Evolutionary conservation across 2,888 invertebrate genomes (phyloP).

Genomic region (Pycnomerus fuliginosus): DNA sequence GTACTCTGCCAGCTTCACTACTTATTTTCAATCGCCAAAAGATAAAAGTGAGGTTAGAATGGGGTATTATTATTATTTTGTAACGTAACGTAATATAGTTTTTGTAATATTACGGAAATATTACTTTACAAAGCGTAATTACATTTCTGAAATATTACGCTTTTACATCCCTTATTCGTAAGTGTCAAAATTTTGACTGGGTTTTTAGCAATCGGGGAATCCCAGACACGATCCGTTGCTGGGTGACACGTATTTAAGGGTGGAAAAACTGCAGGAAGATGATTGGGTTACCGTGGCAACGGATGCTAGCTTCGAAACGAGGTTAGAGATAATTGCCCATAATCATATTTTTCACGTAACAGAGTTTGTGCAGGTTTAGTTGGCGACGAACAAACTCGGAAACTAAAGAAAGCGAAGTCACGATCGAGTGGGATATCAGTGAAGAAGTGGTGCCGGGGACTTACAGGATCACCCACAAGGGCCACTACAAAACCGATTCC

Average conservation of each 20-base stretch:
- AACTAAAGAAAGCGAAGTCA: constrained; percentile 75
- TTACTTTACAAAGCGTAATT: neutral
- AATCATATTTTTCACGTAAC: constrained; percentile 31
- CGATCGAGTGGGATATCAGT: constrained; percentile 78
- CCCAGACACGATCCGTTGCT: constrained; percentile 77
- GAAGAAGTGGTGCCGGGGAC: constrained; percentile 66
- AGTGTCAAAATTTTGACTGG: neutral
- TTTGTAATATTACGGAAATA: too few relatives aligned
- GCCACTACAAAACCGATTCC: constrained; percentile 71
- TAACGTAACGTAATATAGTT: too few relatives aligned
- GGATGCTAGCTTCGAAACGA: constrained; percentile 87
- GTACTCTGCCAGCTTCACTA: too few relatives aligned
- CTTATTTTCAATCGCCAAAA: too few relatives aligned
- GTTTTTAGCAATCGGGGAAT: constrained; percentile 69
- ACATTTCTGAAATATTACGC: neutral
- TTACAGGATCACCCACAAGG: constrained; percentile 84
- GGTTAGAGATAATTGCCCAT: constrained; percentile 53
- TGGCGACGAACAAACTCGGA: constrained; percentile 64
- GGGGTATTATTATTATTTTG: too few relatives aligned
- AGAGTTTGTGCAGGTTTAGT: constrained; percentile 1
- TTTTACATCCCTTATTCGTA: neutral
- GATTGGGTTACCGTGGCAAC: constrained; percentile 74
- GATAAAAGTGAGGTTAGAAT: too few relatives aligned
- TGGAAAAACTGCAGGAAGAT: constrained; percentile 65
- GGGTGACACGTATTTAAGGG: constrained; percentile 69